Conservation (phyloP, 1,140 invertebrate species). For the Heterodera carotae region DNA sequence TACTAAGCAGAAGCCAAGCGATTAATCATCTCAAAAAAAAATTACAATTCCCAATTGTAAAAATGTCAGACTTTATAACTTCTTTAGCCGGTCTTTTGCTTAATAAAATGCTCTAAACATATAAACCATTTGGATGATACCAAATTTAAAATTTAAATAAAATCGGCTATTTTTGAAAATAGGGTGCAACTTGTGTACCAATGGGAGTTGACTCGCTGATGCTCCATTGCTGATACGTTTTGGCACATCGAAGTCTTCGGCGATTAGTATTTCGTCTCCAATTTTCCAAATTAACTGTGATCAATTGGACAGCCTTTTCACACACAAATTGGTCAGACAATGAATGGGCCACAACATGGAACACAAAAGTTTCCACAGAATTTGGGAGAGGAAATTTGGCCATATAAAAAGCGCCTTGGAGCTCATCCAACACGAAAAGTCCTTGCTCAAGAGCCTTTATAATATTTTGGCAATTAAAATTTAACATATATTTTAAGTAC, state of each 20-base stretch:
- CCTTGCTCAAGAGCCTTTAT: constrained; percentile 4
- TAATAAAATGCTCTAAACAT: no score
- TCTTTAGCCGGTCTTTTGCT: no score
- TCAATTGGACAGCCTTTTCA: not conserved
- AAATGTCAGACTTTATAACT: no score
- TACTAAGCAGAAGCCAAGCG: no score
- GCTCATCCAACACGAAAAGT: constrained; percentile 41
- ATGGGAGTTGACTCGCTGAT: constrained; percentile 40
- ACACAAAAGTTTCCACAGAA: not conserved
- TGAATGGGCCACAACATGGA: not conserved
- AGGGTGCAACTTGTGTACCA: constrained; percentile 29
- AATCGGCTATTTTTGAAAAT: no score
- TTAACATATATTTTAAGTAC: constrained; percentile 25
- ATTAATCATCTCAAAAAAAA: no score
- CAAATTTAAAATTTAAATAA: no score
- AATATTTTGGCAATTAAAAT: no score
- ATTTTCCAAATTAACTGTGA: not conserved
- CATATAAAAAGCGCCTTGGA: constrained; percentile 42
- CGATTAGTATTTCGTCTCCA: not conserved
- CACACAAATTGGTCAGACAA: not conserved
- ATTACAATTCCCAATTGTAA: no score
- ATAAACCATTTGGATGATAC: no score
- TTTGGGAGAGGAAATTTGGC: constrained; percentile 22
- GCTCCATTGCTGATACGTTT: constrained; percentile 19
- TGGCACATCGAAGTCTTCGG: not conserved